phyloP scores from a whole-genome alignment of 1,140 invertebrate species.

The Chelonus insularis region DNA sequence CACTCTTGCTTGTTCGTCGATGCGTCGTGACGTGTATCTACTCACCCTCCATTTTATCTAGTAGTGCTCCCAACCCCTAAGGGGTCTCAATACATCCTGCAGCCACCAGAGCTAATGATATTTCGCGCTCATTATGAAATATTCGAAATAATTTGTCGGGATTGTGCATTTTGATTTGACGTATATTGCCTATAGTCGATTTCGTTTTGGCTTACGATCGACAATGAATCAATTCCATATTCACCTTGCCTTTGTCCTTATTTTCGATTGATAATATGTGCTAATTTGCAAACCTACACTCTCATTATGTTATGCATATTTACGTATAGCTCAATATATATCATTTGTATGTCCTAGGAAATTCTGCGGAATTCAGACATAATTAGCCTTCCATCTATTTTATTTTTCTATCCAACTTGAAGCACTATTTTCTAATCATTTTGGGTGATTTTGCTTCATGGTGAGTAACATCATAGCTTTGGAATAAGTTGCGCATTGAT shows the following conservation, averaged over 20 bases:
- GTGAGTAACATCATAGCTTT: too few relatives aligned
- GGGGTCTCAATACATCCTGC: conserved; percentile 11
- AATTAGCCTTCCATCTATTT: too few relatives aligned
- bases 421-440: too few relatives aligned
- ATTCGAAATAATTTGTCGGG: conserved; percentile 57
- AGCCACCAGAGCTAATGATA: conserved; percentile 47
- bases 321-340: too few relatives aligned
- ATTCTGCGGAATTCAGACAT: too few relatives aligned
- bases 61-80: conserved; percentile 9
- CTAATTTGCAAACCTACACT: too few relatives aligned
- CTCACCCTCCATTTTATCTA: conserved; percentile 7
- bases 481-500: too few relatives aligned
- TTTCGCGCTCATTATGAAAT: conserved; percentile 58
- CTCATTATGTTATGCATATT: too few relatives aligned
- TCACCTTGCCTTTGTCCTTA: neutral
- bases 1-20: conserved; percentile 24
- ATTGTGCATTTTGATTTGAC: conserved; percentile 57
- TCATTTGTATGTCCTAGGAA: too few relatives aligned
- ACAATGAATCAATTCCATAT: conserved; percentile 36
- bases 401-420: too few relatives aligned
- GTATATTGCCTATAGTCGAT: conserved; percentile 33
- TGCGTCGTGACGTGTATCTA: conserved; percentile 33
- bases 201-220: conserved; percentile 22
- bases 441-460: too few relatives aligned
- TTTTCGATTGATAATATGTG: too few relatives aligned